phyloP scores from a whole-genome alignment of 2,797 vertebrate genomes.

The Arctocebus calabarensis region DNA sequence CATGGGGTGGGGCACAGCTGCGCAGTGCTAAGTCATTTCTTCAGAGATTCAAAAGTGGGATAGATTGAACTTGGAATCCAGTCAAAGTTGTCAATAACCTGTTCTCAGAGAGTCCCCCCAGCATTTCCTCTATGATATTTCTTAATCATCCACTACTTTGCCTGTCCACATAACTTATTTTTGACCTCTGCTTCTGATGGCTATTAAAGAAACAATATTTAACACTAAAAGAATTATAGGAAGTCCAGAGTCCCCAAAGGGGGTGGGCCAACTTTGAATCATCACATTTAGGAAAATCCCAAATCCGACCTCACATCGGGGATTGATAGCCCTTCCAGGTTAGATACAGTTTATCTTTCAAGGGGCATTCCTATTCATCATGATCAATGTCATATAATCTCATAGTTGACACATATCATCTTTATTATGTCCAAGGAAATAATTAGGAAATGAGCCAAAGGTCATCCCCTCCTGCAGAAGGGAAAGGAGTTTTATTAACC shows the following conservation, averaged over 20 bases:
- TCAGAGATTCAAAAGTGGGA: background rate
- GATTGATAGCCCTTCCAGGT: background rate
- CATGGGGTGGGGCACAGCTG: background rate
- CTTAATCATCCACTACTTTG: background rate
- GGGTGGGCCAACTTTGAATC: background rate
- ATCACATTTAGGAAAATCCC: background rate
- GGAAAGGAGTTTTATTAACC: background rate
- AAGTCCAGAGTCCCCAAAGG: background rate
- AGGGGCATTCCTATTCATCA: background rate
- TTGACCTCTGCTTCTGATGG: background rate
- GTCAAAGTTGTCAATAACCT: background rate
- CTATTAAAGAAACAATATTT: background rate
- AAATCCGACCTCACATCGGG: background rate
- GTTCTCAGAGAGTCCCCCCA: background rate
- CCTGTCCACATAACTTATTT: background rate
- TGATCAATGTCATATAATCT: background rate
- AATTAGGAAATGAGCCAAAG: background rate
- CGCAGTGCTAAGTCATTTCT: background rate
- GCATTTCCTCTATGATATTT: background rate
- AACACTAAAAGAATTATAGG: background rate
- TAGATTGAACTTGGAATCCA: background rate
- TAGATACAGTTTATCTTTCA: background rate
- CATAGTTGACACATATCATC: background rate
- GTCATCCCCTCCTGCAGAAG: background rate
- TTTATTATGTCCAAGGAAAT: constrained; percentile 42